A percentile compares a stretch with the other conserved stretches of the same genome.
Evolutionary conservation across 2,113 vertebrate species (phyloP).

Genomic region (Uria aalge): DNA sequence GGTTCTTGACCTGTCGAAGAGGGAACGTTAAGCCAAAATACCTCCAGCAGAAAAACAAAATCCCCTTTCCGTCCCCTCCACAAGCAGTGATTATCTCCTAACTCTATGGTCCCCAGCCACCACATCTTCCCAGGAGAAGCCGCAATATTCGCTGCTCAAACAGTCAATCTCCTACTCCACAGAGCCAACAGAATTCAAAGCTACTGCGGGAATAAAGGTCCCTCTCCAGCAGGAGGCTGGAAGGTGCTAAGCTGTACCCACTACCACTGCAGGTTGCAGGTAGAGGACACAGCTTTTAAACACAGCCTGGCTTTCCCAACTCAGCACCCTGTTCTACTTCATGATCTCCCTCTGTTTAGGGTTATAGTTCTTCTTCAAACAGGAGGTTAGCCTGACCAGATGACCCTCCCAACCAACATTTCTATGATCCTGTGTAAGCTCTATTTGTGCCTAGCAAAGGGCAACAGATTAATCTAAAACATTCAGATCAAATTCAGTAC

Average conservation of each 20-base stretch:
- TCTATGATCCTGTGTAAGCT: background rate
- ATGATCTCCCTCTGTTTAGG: background rate
- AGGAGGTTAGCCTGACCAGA: background rate
- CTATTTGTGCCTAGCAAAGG: background rate
- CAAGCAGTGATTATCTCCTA: background rate
- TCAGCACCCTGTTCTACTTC: background rate
- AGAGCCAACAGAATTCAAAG: background rate
- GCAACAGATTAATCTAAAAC: background rate
- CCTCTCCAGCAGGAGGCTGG: background rate
- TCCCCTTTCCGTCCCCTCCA: background rate
- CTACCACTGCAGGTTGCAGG: background rate
- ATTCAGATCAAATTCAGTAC: background rate
- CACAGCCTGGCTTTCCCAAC: background rate
- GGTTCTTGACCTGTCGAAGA: slow-evolving; percentile 48
- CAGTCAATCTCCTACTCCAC: background rate
- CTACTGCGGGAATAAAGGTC: background rate
- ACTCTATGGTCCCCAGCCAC: background rate
- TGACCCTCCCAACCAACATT: background rate
- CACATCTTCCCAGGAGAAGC: background rate
- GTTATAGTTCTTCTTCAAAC: background rate
- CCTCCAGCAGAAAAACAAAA: background rate
- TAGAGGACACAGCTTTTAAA: background rate
- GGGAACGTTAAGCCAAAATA: background rate
- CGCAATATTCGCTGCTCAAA: background rate
- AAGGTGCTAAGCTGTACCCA: background rate